phyloP scores from a whole-genome alignment of 2,113 vertebrate species.

The Myrmecobius fasciatus region DNA sequence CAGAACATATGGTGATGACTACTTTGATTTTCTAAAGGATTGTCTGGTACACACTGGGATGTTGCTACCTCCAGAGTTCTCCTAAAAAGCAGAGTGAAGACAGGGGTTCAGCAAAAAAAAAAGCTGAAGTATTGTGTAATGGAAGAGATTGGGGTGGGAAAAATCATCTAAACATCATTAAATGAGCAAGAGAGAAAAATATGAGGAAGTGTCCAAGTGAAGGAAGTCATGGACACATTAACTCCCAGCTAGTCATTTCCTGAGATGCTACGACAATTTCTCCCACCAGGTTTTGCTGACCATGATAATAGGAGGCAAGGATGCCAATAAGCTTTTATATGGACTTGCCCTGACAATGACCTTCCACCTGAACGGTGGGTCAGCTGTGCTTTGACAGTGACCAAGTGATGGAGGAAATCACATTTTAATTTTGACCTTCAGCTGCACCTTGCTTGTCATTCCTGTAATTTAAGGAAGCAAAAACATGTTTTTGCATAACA shows the following conservation, averaged over 20 bases:
- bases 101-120: not conserved
- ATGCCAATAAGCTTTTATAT: not conserved
- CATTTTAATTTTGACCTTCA: slow-evolving; percentile 31
- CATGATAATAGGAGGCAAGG: not conserved
- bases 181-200: slow-evolving; percentile 13
- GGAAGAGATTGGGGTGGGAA: not conserved
- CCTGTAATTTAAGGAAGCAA: slow-evolving; percentile 34
- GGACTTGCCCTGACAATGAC: slow-evolving; percentile 23
- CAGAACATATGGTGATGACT: not conserved
- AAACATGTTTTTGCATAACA: slow-evolving; percentile 19
- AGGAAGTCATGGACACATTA: slow-evolving; percentile 40
- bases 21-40: not conserved
- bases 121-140: not conserved
- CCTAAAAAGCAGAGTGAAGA: not conserved
- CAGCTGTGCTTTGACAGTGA: not conserved
- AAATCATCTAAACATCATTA: not conserved
- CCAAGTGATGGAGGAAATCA: not conserved
- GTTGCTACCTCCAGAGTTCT: not conserved
- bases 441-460: not conserved
- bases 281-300: slow-evolving; percentile 32
- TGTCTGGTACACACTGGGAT: not conserved
- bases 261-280: slow-evolving; percentile 34
- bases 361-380: slow-evolving; percentile 34
- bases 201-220: slow-evolving; percentile 41
- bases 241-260: slow-evolving; percentile 22